These are phyloP conservation scores for Paradisaea rubra DNA, from an alignment of 2,113 vertebrate species.

Conservation along the genomic window DNA sequence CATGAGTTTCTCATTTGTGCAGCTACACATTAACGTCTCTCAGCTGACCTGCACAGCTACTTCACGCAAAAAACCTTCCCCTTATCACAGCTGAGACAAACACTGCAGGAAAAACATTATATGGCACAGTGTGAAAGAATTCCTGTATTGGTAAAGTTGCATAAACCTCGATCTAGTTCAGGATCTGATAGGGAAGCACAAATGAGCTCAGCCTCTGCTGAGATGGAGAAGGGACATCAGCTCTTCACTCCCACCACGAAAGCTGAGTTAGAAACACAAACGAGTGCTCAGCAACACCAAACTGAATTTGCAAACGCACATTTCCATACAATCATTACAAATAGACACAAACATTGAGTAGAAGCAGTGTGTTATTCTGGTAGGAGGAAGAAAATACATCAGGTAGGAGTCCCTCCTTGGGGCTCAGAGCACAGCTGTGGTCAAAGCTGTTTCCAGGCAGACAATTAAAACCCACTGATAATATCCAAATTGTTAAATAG, in stretches of 20 bases:
- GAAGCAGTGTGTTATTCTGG: not conserved
- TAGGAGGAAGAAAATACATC: not conserved
- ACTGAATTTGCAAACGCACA: not conserved
- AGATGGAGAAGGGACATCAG: not conserved
- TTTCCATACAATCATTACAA: not conserved
- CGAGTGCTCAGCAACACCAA: not conserved
- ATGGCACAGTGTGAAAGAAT: not conserved
- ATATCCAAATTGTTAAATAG: not conserved
- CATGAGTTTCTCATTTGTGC: conserved; percentile 8
- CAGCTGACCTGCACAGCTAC: not conserved
- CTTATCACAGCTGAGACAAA: conserved; percentile 26
- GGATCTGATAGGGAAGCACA: not conserved
- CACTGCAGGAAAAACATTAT: not conserved
- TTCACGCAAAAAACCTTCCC: conserved; percentile 1
- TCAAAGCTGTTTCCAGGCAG: not conserved
- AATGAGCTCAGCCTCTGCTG: not conserved
- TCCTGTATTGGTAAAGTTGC: not conserved
- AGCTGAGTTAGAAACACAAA: not conserved
- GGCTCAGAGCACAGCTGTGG: not conserved
- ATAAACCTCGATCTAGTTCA: not conserved
- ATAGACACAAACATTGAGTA: not conserved
- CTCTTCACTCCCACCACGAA: not conserved
- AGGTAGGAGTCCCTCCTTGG: not conserved
- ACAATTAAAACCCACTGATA: conserved; percentile 38
- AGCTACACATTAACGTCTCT: not conserved